Evolutionary conservation across 2,888 invertebrate genomes (phyloP), one percentile per base, ranked within the genome.

Genomic region (Leptothorax acervorum): DNA sequence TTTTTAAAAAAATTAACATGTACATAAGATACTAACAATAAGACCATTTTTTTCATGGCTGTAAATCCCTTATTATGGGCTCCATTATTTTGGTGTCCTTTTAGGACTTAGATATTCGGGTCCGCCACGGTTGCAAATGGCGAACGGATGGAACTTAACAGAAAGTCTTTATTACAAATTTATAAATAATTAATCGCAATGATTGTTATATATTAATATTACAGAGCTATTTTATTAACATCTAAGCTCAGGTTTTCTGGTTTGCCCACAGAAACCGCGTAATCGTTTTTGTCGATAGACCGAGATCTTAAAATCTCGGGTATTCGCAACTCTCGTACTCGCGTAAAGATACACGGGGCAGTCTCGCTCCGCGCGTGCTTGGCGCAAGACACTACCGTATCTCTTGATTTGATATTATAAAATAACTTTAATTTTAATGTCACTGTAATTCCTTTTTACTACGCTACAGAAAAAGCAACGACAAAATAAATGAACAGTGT

Each of bases 401-500:
- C 23, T 23, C 23, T 23, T 23, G 23, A 23, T 23, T 23, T 23
- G 51, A 51, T 2, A 15, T 39, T 51, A 55, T 15, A 15, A 45
- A 39, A 23, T 12, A 55, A 73, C 11, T 45, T 11, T 23, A 23
- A 39, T 39, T 51, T 75, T 39, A 39, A 55, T 51, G 0, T 23
- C 9, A 18, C 5, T 28, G 8, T 28, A 8, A 55, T 23, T 35
- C 6, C 1, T 23, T 55, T 57, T 15, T 45, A 35, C 8, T 70
- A 35, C 18, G 11, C 0, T 55, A 65, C 12, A 55, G 8, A 28
- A 39, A 45, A 15, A 51, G 6, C 35, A 35, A 68, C 42, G 18
- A 28, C 15, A 53, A 60, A 81, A 68, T 62, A 51, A 88, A 4
- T 55, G 55, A 75, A 71, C 39, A 51, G 35, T 60, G 3, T 85